Evolutionary conservation across 2,797 vertebrate species (phyloP).

Genomic region (Acanthopagrus latus): DNA sequence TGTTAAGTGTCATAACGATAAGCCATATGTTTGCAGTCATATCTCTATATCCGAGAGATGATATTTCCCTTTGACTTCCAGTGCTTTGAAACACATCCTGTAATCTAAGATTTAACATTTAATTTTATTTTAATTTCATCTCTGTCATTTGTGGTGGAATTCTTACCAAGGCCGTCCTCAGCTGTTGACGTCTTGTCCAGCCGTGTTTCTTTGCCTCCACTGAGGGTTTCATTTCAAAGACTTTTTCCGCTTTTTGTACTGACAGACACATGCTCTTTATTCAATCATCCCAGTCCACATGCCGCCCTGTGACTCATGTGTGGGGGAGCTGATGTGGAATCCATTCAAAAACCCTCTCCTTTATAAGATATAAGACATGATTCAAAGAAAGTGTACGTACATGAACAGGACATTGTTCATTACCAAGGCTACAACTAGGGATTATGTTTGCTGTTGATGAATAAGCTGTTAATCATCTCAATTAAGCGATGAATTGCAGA

Average conservation of each 20-base stretch:
- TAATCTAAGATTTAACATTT: constrained; percentile 8
- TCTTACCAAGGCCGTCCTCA: neutral
- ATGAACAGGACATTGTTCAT: neutral
- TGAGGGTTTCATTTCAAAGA: constrained; percentile 33
- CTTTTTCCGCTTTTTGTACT: constrained; percentile 23
- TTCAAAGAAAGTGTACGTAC: neutral
- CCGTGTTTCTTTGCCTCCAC: constrained; percentile 26
- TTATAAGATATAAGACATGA: neutral
- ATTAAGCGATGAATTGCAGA: neutral
- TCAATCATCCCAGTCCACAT: constrained; percentile 36
- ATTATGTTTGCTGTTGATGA: neutral
- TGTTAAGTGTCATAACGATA: neutral
- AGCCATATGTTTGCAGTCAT: neutral
- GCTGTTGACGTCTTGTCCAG: constrained; percentile 33
- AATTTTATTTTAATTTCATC: constrained; percentile 1
- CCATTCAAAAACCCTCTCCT: neutral
- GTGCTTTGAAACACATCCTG: constrained; percentile 24
- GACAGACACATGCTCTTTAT: constrained; percentile 53
- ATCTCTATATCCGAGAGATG: neutral
- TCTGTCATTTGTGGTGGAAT: constrained; percentile 34
- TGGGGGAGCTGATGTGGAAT: constrained; percentile 5
- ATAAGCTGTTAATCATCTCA: neutral
- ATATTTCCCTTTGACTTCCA: constrained; percentile 8
- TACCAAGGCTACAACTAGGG: neutral
- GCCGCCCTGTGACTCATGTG: constrained; percentile 54